Evolutionary conservation across 2,888 invertebrate genomes (phyloP).

Genomic region (Suillia variegata): DNA sequence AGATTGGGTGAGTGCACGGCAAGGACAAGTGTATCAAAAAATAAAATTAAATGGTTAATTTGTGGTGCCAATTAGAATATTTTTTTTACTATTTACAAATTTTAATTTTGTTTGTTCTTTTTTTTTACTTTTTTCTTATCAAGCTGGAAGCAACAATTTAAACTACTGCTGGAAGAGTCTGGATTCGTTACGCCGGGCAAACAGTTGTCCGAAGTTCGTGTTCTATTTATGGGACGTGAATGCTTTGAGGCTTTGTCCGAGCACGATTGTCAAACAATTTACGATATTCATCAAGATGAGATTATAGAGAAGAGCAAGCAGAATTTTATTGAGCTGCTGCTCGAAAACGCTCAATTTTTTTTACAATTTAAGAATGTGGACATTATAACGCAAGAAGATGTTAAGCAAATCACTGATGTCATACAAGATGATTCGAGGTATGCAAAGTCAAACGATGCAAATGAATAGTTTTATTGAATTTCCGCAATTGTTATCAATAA

Average conservation of each 20-base stretch:
- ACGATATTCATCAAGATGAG: constrained; percentile 91
- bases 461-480: constrained; percentile 14
- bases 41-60: background rate
- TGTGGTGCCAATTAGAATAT: background rate
- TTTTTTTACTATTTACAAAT: background rate
- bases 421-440: constrained; percentile 88
- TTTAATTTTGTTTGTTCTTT: background rate
- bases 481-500: background rate
- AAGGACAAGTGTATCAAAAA: constrained; percentile 34
- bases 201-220: constrained; percentile 85
- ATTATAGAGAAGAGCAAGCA: constrained; percentile 87
- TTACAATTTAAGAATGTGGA: constrained; percentile 91
- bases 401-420: constrained; percentile 89
- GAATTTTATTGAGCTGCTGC: constrained; percentile 87
- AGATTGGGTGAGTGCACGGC: constrained; percentile 79
- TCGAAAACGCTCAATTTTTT: constrained; percentile 93
- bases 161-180: constrained; percentile 88
- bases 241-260: constrained; percentile 91
- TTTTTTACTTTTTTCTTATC: background rate
- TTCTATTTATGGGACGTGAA: constrained; percentile 91
- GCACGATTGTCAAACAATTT: constrained; percentile 88
- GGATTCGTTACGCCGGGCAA: constrained; percentile 97
- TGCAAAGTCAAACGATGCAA: constrained; percentile 12
- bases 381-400: constrained; percentile 91
- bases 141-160: constrained; percentile 95